Percentiles rank a stretch among this genome's conserved stretches.
Conservation (phyloP, 2,888 invertebrate species). For the Brenthis ino region DNA sequence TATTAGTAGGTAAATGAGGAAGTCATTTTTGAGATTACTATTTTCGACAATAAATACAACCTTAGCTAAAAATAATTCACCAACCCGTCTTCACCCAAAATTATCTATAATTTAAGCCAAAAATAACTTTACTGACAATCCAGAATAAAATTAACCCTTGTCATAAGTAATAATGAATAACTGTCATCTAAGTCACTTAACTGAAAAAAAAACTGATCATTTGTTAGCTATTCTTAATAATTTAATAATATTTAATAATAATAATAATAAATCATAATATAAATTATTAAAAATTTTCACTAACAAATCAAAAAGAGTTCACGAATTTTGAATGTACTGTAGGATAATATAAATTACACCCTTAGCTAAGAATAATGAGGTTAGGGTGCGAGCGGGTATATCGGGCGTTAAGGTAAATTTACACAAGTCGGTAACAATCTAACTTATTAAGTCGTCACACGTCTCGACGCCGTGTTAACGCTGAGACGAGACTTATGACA, state of each 20-base stretch:
- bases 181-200: no score
- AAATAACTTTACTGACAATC: no score
- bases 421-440: constrained; percentile 75
- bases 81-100: no score
- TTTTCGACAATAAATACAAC: no score
- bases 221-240: no score
- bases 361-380: constrained; percentile 77
- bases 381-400: constrained; percentile 62
- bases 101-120: no score
- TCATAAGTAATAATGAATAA: no score
- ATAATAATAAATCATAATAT: not conserved
- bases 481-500: constrained; percentile 60
- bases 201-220: no score
- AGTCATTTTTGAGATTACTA: no score
- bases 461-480: constrained; percentile 53
- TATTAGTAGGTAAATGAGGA: not conserved
- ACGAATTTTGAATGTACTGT: constrained; percentile 49
- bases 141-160: no score
- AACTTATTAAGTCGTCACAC: constrained; percentile 77
- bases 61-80: no score
- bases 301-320: constrained; percentile 34
- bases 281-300: not conserved
- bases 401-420: constrained; percentile 79
- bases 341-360: constrained; percentile 70
- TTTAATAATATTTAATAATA: no score